Evolutionary conservation across 2,113 vertebrate genomes (phyloP).

Genomic region (Pitta sordida): DNA sequence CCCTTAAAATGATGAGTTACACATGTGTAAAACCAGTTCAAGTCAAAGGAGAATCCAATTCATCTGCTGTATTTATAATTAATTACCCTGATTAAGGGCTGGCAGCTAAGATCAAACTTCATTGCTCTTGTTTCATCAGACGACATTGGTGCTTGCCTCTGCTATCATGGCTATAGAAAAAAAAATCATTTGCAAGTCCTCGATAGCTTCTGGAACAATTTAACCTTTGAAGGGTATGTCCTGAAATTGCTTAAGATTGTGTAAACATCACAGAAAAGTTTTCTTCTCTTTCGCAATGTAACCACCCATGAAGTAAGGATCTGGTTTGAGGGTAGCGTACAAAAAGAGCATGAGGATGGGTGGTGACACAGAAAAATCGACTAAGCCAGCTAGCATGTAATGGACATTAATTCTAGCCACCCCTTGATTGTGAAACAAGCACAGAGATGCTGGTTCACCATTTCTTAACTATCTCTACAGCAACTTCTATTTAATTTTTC

Average conservation of each 20-base stretch:
- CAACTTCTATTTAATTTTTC: not conserved
- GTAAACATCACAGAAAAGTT: constrained; percentile 59
- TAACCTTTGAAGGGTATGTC: constrained; percentile 68
- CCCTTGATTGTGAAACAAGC: not conserved
- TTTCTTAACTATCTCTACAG: not conserved
- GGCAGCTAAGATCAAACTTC: constrained; percentile 53
- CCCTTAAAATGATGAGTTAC: constrained; percentile 50
- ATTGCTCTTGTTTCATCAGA: constrained; percentile 28
- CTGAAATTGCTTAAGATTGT: constrained; percentile 55
- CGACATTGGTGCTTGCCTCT: constrained; percentile 38
- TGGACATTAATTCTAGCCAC: not conserved
- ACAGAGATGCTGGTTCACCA: not conserved
- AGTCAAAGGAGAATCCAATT: constrained; percentile 48
- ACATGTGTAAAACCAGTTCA: constrained; percentile 31
- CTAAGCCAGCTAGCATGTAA: not conserved
- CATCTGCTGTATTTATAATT: constrained; percentile 49
- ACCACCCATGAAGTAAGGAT: constrained; percentile 60
- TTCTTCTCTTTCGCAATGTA: constrained; percentile 53
- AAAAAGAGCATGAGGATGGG: constrained; percentile 30
- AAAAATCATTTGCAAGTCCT: constrained; percentile 52
- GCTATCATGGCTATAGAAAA: constrained; percentile 57
- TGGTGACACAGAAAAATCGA: constrained; percentile 1
- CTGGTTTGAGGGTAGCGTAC: constrained; percentile 17
- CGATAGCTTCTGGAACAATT: constrained; percentile 62
- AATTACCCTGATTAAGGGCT: constrained; percentile 52